Percentiles rank a stretch among this genome's conserved stretches.
These are phyloP conservation scores for Crotalus viridis DNA, from an alignment of 2,113 vertebrate genomes.

Conservation along the genomic window DNA sequence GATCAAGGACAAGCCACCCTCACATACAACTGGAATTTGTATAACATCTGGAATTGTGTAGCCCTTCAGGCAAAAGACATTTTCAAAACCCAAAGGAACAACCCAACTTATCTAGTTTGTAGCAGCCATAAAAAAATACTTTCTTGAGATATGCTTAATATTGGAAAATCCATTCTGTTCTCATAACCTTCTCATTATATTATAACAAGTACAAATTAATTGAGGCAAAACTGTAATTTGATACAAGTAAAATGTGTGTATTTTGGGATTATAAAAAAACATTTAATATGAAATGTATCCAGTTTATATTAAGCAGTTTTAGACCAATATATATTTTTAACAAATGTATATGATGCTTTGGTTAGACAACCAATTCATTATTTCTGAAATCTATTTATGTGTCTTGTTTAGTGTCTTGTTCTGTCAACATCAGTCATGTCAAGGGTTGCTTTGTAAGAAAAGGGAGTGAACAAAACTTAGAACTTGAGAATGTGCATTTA, in stretches of 20 bases:
- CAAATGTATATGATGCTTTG: neutral
- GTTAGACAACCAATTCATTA: neutral
- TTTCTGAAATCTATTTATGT: neutral
- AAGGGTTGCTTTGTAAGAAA: neutral
- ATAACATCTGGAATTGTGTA: constrained; percentile 35
- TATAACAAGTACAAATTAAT: neutral
- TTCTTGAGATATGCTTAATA: constrained; percentile 1
- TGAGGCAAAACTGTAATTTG: neutral
- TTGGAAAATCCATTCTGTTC: neutral
- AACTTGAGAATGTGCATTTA: neutral
- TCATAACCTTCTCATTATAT: neutral
- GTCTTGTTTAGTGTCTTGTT: neutral
- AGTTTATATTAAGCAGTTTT: neutral
- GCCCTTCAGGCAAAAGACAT: constrained; percentile 30
- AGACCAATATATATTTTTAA: neutral
- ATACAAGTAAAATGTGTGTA: neutral
- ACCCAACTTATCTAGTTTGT: constrained; percentile 2
- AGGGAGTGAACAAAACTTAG: neutral
- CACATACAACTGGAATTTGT: constrained; percentile 20
- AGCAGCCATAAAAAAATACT: constrained; percentile 12
- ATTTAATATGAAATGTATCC: neutral
- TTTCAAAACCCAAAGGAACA: constrained; percentile 17
- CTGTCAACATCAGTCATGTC: neutral
- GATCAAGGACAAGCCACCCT: constrained; percentile 15
- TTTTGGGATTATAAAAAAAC: neutral